Evolutionary conservation across 2,113 vertebrate species (phyloP).

Genomic region (Ardeotis arabs): DNA sequence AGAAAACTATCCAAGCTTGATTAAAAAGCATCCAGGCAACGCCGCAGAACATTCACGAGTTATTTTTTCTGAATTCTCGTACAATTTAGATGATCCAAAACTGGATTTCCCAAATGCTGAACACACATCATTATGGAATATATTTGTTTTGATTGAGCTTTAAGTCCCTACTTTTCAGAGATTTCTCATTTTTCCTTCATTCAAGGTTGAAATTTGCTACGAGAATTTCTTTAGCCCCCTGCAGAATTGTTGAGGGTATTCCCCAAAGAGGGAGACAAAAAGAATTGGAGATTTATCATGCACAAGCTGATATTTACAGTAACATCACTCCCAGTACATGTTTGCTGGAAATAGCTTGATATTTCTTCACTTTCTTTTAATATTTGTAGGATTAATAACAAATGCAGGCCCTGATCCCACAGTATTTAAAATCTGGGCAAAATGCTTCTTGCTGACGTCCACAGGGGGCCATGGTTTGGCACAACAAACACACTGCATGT

Average conservation of each 20-base stretch:
- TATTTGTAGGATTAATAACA: constrained; percentile 8
- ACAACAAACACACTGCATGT: neutral
- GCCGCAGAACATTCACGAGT: accelerated
- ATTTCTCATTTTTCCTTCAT: neutral
- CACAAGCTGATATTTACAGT: neutral
- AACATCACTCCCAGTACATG: neutral
- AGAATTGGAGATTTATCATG: neutral
- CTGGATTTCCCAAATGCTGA: neutral
- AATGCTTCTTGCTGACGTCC: neutral
- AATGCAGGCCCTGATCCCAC: constrained; percentile 5
- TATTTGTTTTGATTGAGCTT: neutral
- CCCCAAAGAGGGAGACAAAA: neutral
- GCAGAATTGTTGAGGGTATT: neutral
- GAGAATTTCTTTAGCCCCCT: neutral
- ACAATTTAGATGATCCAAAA: neutral
- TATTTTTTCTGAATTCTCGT: neutral
- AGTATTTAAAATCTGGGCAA: neutral
- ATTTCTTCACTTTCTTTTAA: constrained; percentile 21
- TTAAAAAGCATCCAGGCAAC: neutral
- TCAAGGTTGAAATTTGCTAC: neutral
- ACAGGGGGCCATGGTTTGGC: neutral
- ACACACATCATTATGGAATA: neutral
- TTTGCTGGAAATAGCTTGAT: neutral
- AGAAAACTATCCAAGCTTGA: neutral
- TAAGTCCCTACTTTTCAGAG: neutral